Base-by-base conservation (phyloP, 2,113 vertebrate species). In the Notothenia rossii region DNA sequence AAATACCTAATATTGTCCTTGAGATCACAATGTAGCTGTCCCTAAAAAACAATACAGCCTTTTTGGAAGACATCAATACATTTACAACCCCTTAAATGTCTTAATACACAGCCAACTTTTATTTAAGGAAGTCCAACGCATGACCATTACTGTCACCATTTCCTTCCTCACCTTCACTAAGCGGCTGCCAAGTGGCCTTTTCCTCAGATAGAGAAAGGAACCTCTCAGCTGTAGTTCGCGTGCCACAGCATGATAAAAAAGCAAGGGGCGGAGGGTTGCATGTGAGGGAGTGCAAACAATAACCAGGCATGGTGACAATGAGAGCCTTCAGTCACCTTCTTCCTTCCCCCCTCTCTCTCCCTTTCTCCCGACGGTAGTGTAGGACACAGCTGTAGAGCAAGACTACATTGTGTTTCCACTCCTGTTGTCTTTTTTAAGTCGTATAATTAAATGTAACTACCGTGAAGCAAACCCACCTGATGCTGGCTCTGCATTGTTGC, bases 131-230 rank as follows among this genome's bases (percentile, higher is more conserved):
- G 85, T 82, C 54, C 46, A 72, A 15, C 77, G 4, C 85, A 78
- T 80, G 78, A 69, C 82, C 61, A 25, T 59, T 76, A 40, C 69
- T 84, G 78, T 78, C 71, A 73, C 65, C 0, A 5, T 59, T 90
- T 91, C 90, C 87, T 86, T 88, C 89, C 86, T 67, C 82, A 79
- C 86, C 82, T 82, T 83, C 80, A 58, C 65, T 81, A 29, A 62
- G 67, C 49, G 7, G 61, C 85, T 62, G 74, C 68, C 81, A 72
- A 40, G 56, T 40, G 72, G 36, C 72, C 51, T 72, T 86, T 91
- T 86, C 82, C 72, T 81, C 63, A 49, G 51, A 82, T 60, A 72
- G 71, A 72, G 68, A 91, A 78, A 76, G 68, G 51, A 33, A 33
- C 48, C 66, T 68, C 56, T 67, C 83, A 82, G 79, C 81, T 80